Base-by-base conservation (phyloP, 1,140 invertebrate species). In the Chironomus striatipennis region DNA sequence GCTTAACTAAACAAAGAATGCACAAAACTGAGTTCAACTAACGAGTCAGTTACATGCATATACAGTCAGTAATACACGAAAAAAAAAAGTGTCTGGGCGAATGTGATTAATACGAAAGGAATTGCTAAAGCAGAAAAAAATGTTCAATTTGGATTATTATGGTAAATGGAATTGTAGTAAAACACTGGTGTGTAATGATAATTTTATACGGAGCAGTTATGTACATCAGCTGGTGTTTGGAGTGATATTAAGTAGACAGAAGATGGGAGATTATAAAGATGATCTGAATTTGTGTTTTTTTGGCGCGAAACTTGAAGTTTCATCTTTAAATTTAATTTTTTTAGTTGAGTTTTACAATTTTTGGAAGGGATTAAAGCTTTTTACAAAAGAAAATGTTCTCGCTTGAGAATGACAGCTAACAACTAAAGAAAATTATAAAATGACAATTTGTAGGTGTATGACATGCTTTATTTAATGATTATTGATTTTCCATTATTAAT, bases 61-160 rank as follows among this genome's bases (percentile, higher is more conserved):
- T 10, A 47, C 43, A 1, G n/a, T n/a, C n/a, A n/a, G n/a, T n/a
- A n/a, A n/a, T n/a, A n/a, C n/a, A 57, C n/a, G 47, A 57, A 4
- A 70, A 70, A 70, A 70, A 57, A 10, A 18, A n/a, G n/a, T 70
- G 65, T 70, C 65, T 70, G 65, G 20, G 47, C n/a, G 47, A 70
- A 70, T 17, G 65, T 70, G 65, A 70, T 70, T 70, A 70, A 70
- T 70, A 20, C 10, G 65, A 70, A 70, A 70, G 20, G 9, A 70
- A 70, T 20, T 20, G 20, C 17, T 20, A 18, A 57, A n/a, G 10
- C 47, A 57, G 47, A 10, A 57, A 57, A 1, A n/a, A 57, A 57
- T n/a, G 47, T 8, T 57, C 18, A 70, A 20, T 18, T 70, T 70
- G 20, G 65, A 70, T 70, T 70, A 70, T 67, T 67, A 18, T 7